Conservation (phyloP, 2,888 invertebrate species). For the Desoria tigrina region DNA sequence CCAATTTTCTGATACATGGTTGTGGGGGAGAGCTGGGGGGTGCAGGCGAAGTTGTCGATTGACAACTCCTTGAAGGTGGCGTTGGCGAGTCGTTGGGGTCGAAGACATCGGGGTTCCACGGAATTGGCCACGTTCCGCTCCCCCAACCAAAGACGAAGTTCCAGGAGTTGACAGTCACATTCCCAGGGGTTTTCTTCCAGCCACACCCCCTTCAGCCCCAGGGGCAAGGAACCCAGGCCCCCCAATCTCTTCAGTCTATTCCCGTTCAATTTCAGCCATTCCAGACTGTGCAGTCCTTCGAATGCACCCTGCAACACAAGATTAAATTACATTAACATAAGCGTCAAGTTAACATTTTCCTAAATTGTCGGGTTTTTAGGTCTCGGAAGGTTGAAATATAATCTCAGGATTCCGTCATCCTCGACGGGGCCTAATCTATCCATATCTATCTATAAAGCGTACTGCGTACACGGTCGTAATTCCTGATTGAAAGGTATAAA, state of each 20-base stretch:
- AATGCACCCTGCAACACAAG: slow-evolving; percentile 65
- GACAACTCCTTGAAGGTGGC: slow-evolving; percentile 69
- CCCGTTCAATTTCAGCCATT: slow-evolving; percentile 80
- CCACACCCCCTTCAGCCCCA: slow-evolving; percentile 74
- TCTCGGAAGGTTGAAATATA: no score
- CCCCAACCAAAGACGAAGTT: slow-evolving; percentile 75
- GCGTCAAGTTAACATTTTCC: slow-evolving; percentile 15
- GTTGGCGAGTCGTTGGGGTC: slow-evolving; percentile 69
- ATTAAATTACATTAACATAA: no score
- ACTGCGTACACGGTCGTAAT: no score
- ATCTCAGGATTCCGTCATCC: no score
- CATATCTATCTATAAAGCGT: no score
- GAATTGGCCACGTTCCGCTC: slow-evolving; percentile 75
- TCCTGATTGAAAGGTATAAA: no score
- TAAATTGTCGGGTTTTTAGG: neutral
- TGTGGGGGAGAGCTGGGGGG: slow-evolving; percentile 75
- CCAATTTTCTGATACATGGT: slow-evolving; percentile 74
- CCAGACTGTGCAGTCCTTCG: slow-evolving; percentile 74
- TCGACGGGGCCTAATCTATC: no score
- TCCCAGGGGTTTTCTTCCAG: slow-evolving; percentile 85
- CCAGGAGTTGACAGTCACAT: slow-evolving; percentile 79
- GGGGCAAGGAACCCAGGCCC: slow-evolving; percentile 72
- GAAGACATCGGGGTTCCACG: slow-evolving; percentile 74
- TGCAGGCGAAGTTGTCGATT: slow-evolving; percentile 73
- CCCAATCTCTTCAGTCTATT: slow-evolving; percentile 75